Evolutionary conservation across 2,888 invertebrate species (phyloP).

Genomic region (Temnothorax ravouxi): DNA sequence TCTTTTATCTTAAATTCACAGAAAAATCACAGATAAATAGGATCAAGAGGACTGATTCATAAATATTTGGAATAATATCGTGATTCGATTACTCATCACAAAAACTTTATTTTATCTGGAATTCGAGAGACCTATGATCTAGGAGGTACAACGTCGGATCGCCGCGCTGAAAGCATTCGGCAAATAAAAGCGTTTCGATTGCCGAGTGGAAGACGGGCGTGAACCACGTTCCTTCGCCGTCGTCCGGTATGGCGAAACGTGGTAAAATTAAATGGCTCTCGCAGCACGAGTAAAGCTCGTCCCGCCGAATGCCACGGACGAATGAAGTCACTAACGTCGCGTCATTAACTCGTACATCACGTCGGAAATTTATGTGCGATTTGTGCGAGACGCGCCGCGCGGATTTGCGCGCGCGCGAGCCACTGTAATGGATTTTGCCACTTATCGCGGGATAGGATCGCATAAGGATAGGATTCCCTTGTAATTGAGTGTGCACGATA

Average conservation of each 20-base stretch:
- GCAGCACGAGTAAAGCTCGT: not conserved
- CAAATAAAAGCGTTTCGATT: constrained; percentile 29
- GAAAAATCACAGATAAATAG: not conserved
- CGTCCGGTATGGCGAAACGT: constrained; percentile 2
- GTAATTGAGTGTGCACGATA: constrained; percentile 26
- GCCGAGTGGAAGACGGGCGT: constrained; percentile 16
- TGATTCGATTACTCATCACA: not conserved
- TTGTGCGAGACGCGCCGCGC: not conserved
- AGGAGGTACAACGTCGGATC: not conserved
- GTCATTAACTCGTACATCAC: constrained; percentile 43
- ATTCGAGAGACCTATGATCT: not conserved
- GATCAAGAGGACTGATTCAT: not conserved
- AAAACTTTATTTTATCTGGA: constrained; percentile 20
- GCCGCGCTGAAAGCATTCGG: constrained; percentile 13
- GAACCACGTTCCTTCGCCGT: constrained; percentile 16
- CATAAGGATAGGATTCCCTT: not conserved
- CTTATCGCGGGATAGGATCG: constrained; percentile 10
- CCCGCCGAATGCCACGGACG: constrained; percentile 3
- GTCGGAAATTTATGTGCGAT: constrained; percentile 27
- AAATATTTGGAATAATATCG: not conserved
- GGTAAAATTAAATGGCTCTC: constrained; percentile 38
- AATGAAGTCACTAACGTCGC: constrained; percentile 48
- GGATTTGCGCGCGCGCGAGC: not conserved
- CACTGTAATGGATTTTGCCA: constrained; percentile 37
- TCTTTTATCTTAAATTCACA: not conserved